Evolutionary conservation across 2,888 invertebrate genomes (phyloP).

Genomic region (Orthosia cruda): DNA sequence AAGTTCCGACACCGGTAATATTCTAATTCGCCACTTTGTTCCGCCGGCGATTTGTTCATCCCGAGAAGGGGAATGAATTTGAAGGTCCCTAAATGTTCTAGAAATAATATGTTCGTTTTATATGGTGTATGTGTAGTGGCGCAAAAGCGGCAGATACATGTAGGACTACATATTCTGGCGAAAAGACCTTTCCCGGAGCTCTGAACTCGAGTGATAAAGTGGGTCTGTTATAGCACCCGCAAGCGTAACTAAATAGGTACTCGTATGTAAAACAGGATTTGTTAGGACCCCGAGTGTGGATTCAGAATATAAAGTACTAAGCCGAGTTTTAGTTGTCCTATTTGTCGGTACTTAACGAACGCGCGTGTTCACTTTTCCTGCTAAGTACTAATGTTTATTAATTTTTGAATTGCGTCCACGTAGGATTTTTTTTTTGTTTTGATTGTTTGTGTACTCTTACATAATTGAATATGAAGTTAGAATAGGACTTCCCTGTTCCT

Average conservation of each 20-base stretch:
- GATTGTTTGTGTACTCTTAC: background rate
- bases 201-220: constrained; percentile 60
- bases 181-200: constrained; percentile 42
- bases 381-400: constrained; percentile 17
- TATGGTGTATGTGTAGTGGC: constrained; percentile 19
- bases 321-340: background rate
- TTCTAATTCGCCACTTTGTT: constrained; percentile 24
- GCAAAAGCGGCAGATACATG: constrained; percentile 42
- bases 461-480: background rate
- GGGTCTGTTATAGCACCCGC: constrained; percentile 58
- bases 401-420: background rate
- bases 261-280: constrained; percentile 60
- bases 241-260: constrained; percentile 53
- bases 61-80: background rate
- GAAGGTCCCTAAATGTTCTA: background rate
- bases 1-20: constrained; percentile 38
- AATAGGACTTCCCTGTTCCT: too few species aligned
- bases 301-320: constrained; percentile 19
- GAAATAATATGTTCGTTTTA: constrained; percentile 18
- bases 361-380: background rate
- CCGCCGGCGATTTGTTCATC: constrained; percentile 4
- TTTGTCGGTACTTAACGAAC: background rate
- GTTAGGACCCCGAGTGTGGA: constrained; percentile 17
- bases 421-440: background rate
- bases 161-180: constrained; percentile 48